Evolutionary conservation across 2,797 vertebrate species (phyloP).

Genomic region (Anguilla anguilla): DNA sequence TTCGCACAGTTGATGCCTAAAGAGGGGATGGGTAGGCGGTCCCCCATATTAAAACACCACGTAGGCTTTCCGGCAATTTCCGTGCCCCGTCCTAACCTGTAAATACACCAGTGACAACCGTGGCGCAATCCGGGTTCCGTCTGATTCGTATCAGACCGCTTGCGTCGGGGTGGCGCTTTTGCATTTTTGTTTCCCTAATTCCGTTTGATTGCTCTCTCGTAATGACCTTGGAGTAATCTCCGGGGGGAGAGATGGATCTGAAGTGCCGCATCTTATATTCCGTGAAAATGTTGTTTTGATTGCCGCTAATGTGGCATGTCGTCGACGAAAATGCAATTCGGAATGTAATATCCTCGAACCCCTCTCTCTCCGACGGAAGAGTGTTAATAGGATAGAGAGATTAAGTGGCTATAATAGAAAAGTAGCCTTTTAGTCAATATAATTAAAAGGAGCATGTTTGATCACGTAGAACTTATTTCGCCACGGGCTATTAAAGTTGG

Average conservation of each 20-base stretch:
- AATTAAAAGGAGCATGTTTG: constrained; percentile 47
- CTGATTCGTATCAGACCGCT: constrained; percentile 10
- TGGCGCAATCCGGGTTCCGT: constrained; percentile 5
- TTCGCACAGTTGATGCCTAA: neutral
- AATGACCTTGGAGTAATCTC: constrained; percentile 33
- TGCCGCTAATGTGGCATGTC: constrained; percentile 38
- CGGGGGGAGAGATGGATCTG: constrained; percentile 32
- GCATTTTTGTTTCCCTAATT: constrained; percentile 35
- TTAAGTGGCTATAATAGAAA: constrained; percentile 45
- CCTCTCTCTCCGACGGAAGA: constrained; percentile 25
- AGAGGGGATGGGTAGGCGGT: neutral
- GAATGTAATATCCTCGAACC: constrained; percentile 37
- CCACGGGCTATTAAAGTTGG: constrained; percentile 39
- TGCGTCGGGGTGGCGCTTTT: constrained; percentile 23
- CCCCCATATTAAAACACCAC: neutral
- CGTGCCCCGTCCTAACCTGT: neutral
- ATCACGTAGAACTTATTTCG: constrained; percentile 42
- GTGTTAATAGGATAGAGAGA: constrained; percentile 43
- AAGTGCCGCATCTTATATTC: constrained; percentile 28
- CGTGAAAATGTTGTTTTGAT: constrained; percentile 41
- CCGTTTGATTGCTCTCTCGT: constrained; percentile 26
- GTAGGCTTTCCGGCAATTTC: neutral
- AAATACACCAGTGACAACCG: neutral
- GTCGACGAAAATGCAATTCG: constrained; percentile 22
- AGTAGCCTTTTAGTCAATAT: constrained; percentile 42